Percentiles rank a stretch among this genome's conserved stretches.
These are phyloP conservation scores for Oncorhynchus kisutch DNA, from an alignment of 2,113 vertebrate genomes.

Conservation along the genomic window DNA sequence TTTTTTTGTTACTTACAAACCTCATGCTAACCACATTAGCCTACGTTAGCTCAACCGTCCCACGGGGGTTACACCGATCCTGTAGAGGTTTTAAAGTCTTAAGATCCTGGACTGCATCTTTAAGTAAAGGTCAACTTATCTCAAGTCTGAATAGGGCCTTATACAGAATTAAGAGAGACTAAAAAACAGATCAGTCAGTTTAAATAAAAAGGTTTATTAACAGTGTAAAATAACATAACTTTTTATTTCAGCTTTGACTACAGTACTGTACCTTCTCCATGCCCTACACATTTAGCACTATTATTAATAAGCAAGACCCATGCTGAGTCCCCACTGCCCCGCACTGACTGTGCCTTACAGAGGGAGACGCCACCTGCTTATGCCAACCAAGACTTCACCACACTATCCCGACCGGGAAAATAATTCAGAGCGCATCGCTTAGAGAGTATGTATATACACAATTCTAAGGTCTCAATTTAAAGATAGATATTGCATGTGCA, in stretches of 20 bases:
- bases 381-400: constrained; percentile 40
- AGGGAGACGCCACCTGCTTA: constrained; percentile 37
- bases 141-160: no score
- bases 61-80: no score
- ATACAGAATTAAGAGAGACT: constrained; percentile 22
- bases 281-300: constrained; percentile 80
- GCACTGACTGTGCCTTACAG: constrained; percentile 40
- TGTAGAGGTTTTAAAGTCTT: no score
- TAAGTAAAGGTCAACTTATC: no score
- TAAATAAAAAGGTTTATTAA: constrained; percentile 93
- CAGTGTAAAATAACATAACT: constrained; percentile 87
- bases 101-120: no score
- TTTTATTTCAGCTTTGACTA: constrained; percentile 69
- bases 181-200: constrained; percentile 41
- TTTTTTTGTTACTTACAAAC: no score
- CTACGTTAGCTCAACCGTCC: no score
- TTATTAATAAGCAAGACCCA: constrained; percentile 78
- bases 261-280: constrained; percentile 81
- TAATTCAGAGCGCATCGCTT: constrained; percentile 62
- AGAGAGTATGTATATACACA: constrained; percentile 70
- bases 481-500: constrained; percentile 72
- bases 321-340: constrained; percentile 66
- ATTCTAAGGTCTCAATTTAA: constrained; percentile 63
- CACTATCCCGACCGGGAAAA: constrained; percentile 56
- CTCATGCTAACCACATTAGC: no score